Evolutionary conservation across 2,888 invertebrate genomes (phyloP).

Genomic region (Fissipunctia ypsillon): DNA sequence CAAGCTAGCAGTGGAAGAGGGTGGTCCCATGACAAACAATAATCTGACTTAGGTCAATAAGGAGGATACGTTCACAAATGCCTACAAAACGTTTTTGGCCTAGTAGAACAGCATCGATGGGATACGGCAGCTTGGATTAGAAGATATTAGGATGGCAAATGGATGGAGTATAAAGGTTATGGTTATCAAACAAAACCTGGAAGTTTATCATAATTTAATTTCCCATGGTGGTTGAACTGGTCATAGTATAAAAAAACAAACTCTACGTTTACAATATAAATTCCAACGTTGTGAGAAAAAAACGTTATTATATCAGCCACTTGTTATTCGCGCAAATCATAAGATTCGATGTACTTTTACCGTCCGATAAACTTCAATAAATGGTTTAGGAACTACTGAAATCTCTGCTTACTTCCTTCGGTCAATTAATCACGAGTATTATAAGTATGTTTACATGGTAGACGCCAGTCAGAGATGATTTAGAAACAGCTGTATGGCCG

Average conservation of each 20-base stretch:
- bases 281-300: slow-evolving; percentile 36
- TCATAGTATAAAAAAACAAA: slow-evolving; percentile 28
- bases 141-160: not conserved
- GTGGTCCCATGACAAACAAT: not conserved
- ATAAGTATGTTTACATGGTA: slow-evolving; percentile 13
- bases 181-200: not conserved
- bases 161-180: not conserved
- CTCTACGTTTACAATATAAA: slow-evolving; percentile 25
- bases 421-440: not conserved
- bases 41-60: no score
- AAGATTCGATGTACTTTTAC: slow-evolving; percentile 26
- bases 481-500: slow-evolving; percentile 45
- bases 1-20: not conserved
- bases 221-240: slow-evolving; percentile 4
- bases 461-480: slow-evolving; percentile 37
- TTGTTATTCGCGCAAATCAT: slow-evolving; percentile 42
- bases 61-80: no score
- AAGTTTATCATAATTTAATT: slow-evolving; percentile 27
- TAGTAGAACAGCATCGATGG: not conserved
- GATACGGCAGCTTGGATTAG: not conserved
- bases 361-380: not conserved
- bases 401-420: slow-evolving; percentile 20
- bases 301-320: slow-evolving; percentile 32
- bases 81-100: not conserved
- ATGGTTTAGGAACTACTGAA: slow-evolving; percentile 13